Conservation (phyloP, 2,113 vertebrate species). For the Argyrosomus japonicus region DNA sequence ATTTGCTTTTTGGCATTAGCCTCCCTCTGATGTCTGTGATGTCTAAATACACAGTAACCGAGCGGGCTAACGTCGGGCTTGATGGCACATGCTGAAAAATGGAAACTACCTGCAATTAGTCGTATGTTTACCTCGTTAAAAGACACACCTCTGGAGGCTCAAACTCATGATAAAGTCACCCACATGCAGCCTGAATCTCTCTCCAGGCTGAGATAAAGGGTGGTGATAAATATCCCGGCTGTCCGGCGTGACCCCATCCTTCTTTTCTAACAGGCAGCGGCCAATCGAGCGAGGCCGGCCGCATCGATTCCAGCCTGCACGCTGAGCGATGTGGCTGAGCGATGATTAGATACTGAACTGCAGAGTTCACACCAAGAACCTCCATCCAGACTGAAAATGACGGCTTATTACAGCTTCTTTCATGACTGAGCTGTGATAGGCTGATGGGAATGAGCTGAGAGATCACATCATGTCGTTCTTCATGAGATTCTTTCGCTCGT, state of each 20-base stretch:
- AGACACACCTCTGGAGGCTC: background rate
- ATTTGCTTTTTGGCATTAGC: background rate
- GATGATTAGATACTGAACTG: background rate
- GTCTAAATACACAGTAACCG: background rate
- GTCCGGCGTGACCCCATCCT: constrained; percentile 56
- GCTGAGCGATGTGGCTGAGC: constrained; percentile 21
- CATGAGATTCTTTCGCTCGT: too few relatives aligned
- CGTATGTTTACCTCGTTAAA: background rate
- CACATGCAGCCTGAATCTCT: background rate
- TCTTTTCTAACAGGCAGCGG: constrained; percentile 59
- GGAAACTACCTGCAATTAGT: constrained; percentile 15
- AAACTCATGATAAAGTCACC: background rate
- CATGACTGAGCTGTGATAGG: background rate
- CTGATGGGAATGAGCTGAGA: background rate
- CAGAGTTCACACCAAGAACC: background rate
- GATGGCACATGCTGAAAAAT: constrained; percentile 41
- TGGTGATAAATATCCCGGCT: constrained; percentile 54
- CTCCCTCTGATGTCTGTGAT: background rate
- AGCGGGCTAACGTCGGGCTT: background rate
- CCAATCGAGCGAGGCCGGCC: constrained; percentile 50
- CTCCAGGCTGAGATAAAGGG: constrained; percentile 38
- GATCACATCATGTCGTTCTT: background rate
- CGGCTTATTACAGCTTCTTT: background rate
- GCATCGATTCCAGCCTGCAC: constrained; percentile 49
- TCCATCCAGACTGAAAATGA: background rate